phyloP scores from a whole-genome alignment of 2,113 vertebrate genomes.

The Seriola aureovittata region DNA sequence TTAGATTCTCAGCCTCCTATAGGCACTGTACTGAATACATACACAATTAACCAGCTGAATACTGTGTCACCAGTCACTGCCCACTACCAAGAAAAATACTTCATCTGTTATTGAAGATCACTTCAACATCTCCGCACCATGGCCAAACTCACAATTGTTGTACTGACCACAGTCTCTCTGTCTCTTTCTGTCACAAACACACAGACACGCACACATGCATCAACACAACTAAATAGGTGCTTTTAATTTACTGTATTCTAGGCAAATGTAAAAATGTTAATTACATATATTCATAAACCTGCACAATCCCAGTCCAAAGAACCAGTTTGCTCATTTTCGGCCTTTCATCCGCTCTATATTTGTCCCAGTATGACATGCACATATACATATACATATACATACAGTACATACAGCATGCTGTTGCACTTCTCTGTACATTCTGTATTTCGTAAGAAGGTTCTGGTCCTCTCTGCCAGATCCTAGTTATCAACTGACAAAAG shows the following conservation, averaged over 20 bases:
- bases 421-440: neutral
- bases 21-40: neutral
- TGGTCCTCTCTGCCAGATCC: neutral
- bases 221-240: slow-evolving; percentile 46
- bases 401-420: too few relatives aligned
- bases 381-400: too few relatives aligned
- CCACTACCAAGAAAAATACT: neutral
- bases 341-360: neutral
- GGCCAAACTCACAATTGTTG: neutral
- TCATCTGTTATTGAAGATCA: neutral
- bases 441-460: neutral
- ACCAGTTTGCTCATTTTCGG: neutral
- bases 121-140: neutral
- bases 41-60: neutral
- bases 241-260: neutral
- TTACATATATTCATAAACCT: neutral
- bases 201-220: neutral
- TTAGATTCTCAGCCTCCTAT: neutral
- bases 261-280: slow-evolving; percentile 5
- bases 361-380: neutral
- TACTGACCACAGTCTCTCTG: neutral
- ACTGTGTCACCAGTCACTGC: neutral
- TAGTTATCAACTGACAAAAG: too few relatives aligned
- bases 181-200: too few relatives aligned
- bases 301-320: neutral